These are phyloP conservation scores for Graphium colonna DNA, from an alignment of 2,888 invertebrate species.

Conservation along the genomic window DNA sequence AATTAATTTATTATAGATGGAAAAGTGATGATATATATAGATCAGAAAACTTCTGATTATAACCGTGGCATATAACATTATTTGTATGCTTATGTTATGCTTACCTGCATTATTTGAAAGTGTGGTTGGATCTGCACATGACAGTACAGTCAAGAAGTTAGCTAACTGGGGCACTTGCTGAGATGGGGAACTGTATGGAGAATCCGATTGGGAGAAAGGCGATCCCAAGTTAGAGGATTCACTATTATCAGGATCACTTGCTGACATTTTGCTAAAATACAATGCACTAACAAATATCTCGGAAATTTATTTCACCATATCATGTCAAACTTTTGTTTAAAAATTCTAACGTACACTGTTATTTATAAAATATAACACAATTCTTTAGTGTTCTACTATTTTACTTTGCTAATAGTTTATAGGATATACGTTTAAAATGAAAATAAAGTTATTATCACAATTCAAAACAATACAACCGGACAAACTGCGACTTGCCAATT, in stretches of 20 bases:
- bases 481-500: not conserved
- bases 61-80: too few relatives aligned
- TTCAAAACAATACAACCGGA: not conserved
- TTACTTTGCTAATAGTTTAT: not conserved
- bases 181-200: conserved; percentile 59
- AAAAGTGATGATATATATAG: too few relatives aligned
- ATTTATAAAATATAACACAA: not conserved
- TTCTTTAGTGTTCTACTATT: not conserved
- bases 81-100: too few relatives aligned
- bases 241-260: conserved; percentile 59
- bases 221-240: conserved; percentile 51
- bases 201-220: conserved; percentile 47
- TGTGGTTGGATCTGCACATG: conserved; percentile 40
- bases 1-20: too few relatives aligned
- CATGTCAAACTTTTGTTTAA: not conserved
- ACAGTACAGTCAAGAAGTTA: conserved; percentile 48
- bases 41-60: too few relatives aligned
- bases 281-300: not conserved
- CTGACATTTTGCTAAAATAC: conserved; percentile 32
- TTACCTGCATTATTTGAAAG: conserved; percentile 24
- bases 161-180: conserved; percentile 63
- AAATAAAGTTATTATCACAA: not conserved
- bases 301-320: not conserved
- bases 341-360: not conserved
- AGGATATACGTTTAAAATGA: not conserved